Evolutionary conservation across 2,113 vertebrate species (phyloP).

Genomic region (Psittacara wagleri): DNA sequence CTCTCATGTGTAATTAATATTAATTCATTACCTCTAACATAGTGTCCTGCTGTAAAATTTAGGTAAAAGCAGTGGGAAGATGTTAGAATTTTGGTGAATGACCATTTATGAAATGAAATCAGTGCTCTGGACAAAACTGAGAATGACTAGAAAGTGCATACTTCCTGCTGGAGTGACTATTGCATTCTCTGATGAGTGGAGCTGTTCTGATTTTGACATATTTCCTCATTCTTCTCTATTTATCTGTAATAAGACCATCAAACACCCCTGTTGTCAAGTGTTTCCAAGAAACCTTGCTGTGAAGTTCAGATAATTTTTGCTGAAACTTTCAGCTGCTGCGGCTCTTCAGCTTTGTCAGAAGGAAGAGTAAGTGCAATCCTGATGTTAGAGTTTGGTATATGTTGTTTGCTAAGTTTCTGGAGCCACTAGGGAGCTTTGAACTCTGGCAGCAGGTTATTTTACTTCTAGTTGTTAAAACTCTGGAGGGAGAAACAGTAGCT

Average conservation of each 20-base stretch:
- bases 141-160: not conserved
- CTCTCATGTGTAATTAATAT: not conserved
- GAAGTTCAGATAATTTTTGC: not conserved
- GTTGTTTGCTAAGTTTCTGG: not conserved
- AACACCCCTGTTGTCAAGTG: not conserved
- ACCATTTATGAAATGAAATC: not conserved
- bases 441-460: not conserved
- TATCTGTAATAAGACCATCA: not conserved
- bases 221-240: not conserved
- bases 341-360: not conserved
- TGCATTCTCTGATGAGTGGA: not conserved
- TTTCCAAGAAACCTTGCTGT: not conserved
- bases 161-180: not conserved
- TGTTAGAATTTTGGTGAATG: not conserved
- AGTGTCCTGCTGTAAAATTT: not conserved
- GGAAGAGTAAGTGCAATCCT: not conserved
- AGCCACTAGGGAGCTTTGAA: not conserved
- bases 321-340: not conserved
- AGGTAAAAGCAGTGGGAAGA: not conserved
- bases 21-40: not conserved
- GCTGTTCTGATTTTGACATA: not conserved
- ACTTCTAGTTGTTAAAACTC: constrained; percentile 9
- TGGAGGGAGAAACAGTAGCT: constrained; percentile 25
- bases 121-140: not conserved
- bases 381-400: not conserved